phyloP scores from a whole-genome alignment of 2,888 invertebrate species.

The Amphipoea oculea region DNA sequence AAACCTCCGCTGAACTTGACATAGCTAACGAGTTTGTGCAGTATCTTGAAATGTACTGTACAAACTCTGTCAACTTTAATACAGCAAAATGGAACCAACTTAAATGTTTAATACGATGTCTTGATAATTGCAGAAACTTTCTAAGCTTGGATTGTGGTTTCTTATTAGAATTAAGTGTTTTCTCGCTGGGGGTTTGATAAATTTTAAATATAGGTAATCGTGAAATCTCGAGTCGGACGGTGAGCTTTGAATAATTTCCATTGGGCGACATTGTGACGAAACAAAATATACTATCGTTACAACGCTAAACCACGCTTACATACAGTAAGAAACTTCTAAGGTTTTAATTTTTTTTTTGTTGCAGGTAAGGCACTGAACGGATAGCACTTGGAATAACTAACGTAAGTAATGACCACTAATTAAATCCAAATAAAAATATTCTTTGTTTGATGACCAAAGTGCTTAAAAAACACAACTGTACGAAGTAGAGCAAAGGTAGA shows the following conservation, averaged over 20 bases:
- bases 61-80: constrained; percentile 59
- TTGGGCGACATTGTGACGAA: constrained; percentile 37
- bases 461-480: background rate
- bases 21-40: constrained; percentile 48
- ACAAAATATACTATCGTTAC: constrained; percentile 24
- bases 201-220: constrained; percentile 57
- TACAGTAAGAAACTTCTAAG: background rate
- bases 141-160: constrained; percentile 66
- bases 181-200: constrained; percentile 54
- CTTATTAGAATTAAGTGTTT: constrained; percentile 63
- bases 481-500: background rate
- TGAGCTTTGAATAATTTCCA: constrained; percentile 63
- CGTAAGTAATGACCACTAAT: constrained; percentile 41
- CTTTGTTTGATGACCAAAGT: constrained; percentile 6
- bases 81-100: constrained; percentile 61
- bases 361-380: constrained; percentile 52
- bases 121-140: constrained; percentile 68
- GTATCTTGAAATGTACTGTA: constrained; percentile 45
- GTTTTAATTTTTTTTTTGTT: constrained; percentile 45
- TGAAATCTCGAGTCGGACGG: constrained; percentile 53
- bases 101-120: constrained; percentile 68
- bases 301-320: constrained; percentile 5
- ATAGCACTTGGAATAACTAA: constrained; percentile 5
- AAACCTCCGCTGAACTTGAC: constrained; percentile 46
- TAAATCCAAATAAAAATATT: background rate